Evolutionary conservation across 2,113 vertebrate species (phyloP), one percentile per base, ranked within the genome.

Genomic region (Symphodus melops): DNA sequence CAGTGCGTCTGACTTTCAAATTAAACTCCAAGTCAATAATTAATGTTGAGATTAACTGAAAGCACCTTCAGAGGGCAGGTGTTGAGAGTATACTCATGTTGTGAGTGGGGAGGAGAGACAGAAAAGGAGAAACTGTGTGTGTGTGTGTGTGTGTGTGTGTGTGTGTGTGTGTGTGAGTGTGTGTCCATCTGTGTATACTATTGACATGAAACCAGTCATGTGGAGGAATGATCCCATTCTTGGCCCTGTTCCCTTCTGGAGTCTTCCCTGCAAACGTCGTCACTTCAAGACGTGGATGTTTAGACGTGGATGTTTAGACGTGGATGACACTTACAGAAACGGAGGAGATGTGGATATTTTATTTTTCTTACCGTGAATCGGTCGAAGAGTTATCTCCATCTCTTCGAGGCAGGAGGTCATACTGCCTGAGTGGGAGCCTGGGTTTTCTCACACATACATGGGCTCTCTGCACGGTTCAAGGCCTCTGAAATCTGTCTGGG

Each of bases 1-100:
- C 87, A 89, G 83, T 92, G 76, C 57, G 85, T 88, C 91, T 92
- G 90, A 89, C 91, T 94, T 94, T 94, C 86, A 94, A 94, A 94
- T 94, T 89, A 93, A 94, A 94, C 90, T 90, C 83, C 74, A 68
- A 86, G 88, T 94, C 92, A 94, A 94, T 94, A 94, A 94, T 94
- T 93, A 94, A 94, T 94, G 92, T 89, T 79, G 85, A 91, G 92
- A 94, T 92, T 92, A 94, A 90, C 88, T 71, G 79, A 85, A 75
- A 90, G 91, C 87, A 72, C 82, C 90, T 92, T 91, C 82, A 83
- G 85, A 84, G 88, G 85, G 84, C 81, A 88, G 87, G 87, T 88
- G 89, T 90, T 84, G 86, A 86, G 84, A 81, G 83, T 72, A 79
- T 76, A 75, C 71, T 60, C 74, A 69, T 86, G 51, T 69, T 67